Evolutionary conservation across 2,797 vertebrate species (phyloP).

Genomic region (Chromobotia macracanthus): DNA sequence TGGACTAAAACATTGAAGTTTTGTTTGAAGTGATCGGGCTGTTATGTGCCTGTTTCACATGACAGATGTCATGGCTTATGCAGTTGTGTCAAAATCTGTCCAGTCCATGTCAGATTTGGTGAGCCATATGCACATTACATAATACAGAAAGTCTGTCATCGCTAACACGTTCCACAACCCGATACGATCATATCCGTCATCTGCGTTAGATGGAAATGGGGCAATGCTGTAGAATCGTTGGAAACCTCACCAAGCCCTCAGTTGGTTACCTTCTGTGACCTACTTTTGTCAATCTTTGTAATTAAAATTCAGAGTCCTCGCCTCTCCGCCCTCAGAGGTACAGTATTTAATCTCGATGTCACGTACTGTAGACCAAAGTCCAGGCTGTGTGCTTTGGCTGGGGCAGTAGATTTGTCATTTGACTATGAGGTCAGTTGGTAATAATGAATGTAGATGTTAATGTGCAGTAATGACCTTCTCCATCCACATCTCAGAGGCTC

Average conservation of each 20-base stretch:
- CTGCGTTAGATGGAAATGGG: slow-evolving; percentile 14
- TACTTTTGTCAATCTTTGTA: slow-evolving; percentile 34
- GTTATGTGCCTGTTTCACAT: slow-evolving; percentile 31
- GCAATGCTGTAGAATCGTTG: not conserved
- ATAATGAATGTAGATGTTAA: slow-evolving; percentile 71
- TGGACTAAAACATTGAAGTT: slow-evolving; percentile 20
- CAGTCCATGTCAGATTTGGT: slow-evolving; percentile 55
- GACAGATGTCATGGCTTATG: slow-evolving; percentile 58
- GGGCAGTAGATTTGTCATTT: slow-evolving; percentile 51
- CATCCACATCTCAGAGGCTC: slow-evolving; percentile 53
- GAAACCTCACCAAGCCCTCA: slow-evolving; percentile 19
- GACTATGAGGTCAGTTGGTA: slow-evolving; percentile 61
- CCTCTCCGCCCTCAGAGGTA: slow-evolving; percentile 34
- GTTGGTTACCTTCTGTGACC: slow-evolving; percentile 37
- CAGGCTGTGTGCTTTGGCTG: slow-evolving; percentile 47
- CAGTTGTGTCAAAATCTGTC: slow-evolving; percentile 54
- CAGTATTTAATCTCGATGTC: slow-evolving; percentile 37
- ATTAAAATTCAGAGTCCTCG: slow-evolving; percentile 8
- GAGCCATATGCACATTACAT: slow-evolving; percentile 57
- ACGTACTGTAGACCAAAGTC: slow-evolving; percentile 47
- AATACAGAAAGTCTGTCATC: slow-evolving; percentile 46
- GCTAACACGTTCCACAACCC: slow-evolving; percentile 17
- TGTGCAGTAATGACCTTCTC: slow-evolving; percentile 70
- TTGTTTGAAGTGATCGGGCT: slow-evolving; percentile 46
- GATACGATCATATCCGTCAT: slow-evolving; percentile 21